Evolutionary conservation across 2,113 vertebrate species (phyloP), one percentile per base, ranked within the genome.

Genomic region (Indicator maculatus): DNA sequence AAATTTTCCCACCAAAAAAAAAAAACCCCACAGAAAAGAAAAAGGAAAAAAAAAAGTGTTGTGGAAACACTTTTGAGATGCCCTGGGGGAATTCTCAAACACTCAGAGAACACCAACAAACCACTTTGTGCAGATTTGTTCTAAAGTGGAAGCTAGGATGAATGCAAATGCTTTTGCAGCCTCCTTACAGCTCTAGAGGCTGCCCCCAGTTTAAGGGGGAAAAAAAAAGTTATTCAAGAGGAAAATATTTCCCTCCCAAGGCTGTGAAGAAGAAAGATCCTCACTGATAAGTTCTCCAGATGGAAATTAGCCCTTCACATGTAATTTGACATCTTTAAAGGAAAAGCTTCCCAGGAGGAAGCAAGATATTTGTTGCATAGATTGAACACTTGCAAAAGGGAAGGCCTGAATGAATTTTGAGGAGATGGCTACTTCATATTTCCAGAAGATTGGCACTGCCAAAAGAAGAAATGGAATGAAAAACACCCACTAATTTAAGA

Each of bases 261-360:
- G 80, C 53, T 96, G 93, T 77, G 64, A 91, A 89, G 76, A 93
- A 90, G 75, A 77, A 96, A 93, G 87, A 93, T 94, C 60, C 38
- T 96, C 67, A 39, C 33, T 77, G 90, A 93, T 94, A 92, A 92
- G 67, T 78, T 93, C 89, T 93, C 93, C 60, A 89, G 93, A 91
- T 72, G 87, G 95, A 96, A 94, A 96, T 96, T 95, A 96, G 92
- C 83, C 93, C 89, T 96, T 97, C 95, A 95, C 92, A 93, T 95
- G 83, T 91, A 96, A 96, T 96, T 96, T 96, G 94, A 95, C 95
- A 91, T 95, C 86, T 91, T 93, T 91, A 94, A 97, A 96, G 60
- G 93, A 91, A 95, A 90, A 90, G 61, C 67, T 77, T 93, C 96
- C 92, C 94, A 83, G 92, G 94, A 96, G 91, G 93, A 95, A 93